A percentile compares a stretch with the other conserved stretches of the same genome.
phyloP scores from a whole-genome alignment of 2,113 vertebrate species.

The Ochotona curzoniae region DNA sequence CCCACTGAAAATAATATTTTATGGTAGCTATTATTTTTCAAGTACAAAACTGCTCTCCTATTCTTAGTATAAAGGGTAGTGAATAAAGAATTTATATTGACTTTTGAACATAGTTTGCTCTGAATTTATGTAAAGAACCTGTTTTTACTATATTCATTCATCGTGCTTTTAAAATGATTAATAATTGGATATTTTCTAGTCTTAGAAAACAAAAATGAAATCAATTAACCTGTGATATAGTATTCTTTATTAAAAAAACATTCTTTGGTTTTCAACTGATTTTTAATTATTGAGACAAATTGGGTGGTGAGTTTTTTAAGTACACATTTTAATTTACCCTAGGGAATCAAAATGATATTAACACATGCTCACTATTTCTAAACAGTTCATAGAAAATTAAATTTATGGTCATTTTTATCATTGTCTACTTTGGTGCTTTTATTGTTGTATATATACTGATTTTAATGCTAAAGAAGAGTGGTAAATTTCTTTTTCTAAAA shows the following conservation, averaged over 20 bases:
- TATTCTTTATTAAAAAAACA: neutral
- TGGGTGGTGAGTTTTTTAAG: neutral
- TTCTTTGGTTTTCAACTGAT: neutral
- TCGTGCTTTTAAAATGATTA: neutral
- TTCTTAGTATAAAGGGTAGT: neutral
- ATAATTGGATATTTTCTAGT: neutral
- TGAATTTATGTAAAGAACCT: neutral
- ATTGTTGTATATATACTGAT: too few species aligned
- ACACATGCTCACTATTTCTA: too few species aligned
- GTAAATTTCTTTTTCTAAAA: too few species aligned
- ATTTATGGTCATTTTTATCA: too few species aligned
- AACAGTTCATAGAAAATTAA: too few species aligned
- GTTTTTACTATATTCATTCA: neutral
- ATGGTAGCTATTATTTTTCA: neutral
- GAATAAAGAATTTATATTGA: neutral
- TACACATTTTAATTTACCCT: too few species aligned
- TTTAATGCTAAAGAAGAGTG: too few species aligned
- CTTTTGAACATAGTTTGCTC: neutral
- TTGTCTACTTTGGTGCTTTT: too few species aligned
- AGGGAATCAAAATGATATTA: too few species aligned
- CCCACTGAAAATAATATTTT: neutral
- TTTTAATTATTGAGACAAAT: neutral
- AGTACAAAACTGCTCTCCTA: neutral
- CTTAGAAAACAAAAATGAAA: neutral
- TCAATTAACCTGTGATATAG: neutral